Evolutionary conservation across 2,113 vertebrate genomes (phyloP).

Genomic region (Ictidomys tridecemlineatus): DNA sequence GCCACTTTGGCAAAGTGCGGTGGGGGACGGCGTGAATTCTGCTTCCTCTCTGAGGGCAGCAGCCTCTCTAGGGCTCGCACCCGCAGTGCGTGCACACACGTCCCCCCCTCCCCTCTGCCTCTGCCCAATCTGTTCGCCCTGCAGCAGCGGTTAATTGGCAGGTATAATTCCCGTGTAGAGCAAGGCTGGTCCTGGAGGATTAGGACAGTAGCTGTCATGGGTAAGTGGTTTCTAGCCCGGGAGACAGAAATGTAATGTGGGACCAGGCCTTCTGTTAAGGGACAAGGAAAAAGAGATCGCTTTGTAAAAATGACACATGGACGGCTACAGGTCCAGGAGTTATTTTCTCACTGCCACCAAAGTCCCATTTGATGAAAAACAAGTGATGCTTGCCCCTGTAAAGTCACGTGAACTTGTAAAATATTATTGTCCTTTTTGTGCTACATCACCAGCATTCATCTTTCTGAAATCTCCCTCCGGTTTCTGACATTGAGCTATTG

Average conservation of each 20-base stretch:
- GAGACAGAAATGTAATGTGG: conserved; percentile 87
- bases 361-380: conserved; percentile 85
- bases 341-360: conserved; percentile 84
- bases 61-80: conserved; percentile 34
- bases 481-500: conserved; percentile 83
- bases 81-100: neutral
- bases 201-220: conserved; percentile 83
- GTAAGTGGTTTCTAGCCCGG: conserved; percentile 85
- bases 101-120: neutral
- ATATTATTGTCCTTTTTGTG: conserved; percentile 82
- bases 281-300: conserved; percentile 84
- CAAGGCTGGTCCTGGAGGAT: conserved; percentile 77
- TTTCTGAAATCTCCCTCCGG: conserved; percentile 76
- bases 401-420: conserved; percentile 80
- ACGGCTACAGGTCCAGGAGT: conserved; percentile 84
- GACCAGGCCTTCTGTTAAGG: conserved; percentile 85
- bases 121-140: conserved; percentile 72
- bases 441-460: conserved; percentile 69
- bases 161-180: conserved; percentile 70
- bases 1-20: conserved; percentile 25
- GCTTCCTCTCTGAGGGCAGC: conserved; percentile 18
- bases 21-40: conserved; percentile 35
- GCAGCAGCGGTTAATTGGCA: conserved; percentile 79
- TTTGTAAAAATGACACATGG: conserved; percentile 87
- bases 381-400: conserved; percentile 77